Base-by-base conservation (phyloP, 92 coral and sea anemone species). In the Epizoanthus fatuus region DNA sequence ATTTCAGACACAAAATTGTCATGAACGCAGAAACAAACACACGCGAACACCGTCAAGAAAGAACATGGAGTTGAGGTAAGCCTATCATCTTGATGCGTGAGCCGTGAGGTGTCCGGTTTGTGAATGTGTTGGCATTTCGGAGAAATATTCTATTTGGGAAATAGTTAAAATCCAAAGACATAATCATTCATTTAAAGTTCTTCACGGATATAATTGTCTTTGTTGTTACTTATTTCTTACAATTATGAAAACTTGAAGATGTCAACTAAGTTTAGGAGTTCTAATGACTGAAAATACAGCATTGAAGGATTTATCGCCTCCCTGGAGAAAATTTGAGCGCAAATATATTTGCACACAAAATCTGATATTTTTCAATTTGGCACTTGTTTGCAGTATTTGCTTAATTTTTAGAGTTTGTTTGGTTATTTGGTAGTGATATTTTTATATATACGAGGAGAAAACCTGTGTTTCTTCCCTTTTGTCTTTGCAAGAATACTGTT, bases 51-150 rank as follows among this genome's bases (percentile, higher is more conserved):
- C 63, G 39, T 20, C 15, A 59, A 53, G 63, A 73, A 73, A 14
- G 63, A 73, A 1, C 63, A 73, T 4, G 79, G 64, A 54, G 79
- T 53, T 53, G 79, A 73, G 79, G 79, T 73, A 2, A 19, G 79
- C 51, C 10, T 20, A 53, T 10, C 53, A 8, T 72, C 2, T 69
- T 11, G 5, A 10, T 14, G 11, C 0, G 35, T 66, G 20, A 1
- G 13, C 3, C 0, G 35, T 66, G 20, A 1, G 13, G 5, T 17
- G 35, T 64, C 6, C 49, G 1, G 44, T 11, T 66, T 35, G 19
- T 37, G 17, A 35, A 44, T 66, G 49, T 66, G 72, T 37, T 37
- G 19, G 72, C 1, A 17, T 66, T 66, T 35, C 40, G 13, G 53
- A 49, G 53, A 49, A 66, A 10, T n/a, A 14, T 17, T 66, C 40